Evolutionary conservation across 2,888 invertebrate species (phyloP).

Genomic region (Zygaena filipendulae): DNA sequence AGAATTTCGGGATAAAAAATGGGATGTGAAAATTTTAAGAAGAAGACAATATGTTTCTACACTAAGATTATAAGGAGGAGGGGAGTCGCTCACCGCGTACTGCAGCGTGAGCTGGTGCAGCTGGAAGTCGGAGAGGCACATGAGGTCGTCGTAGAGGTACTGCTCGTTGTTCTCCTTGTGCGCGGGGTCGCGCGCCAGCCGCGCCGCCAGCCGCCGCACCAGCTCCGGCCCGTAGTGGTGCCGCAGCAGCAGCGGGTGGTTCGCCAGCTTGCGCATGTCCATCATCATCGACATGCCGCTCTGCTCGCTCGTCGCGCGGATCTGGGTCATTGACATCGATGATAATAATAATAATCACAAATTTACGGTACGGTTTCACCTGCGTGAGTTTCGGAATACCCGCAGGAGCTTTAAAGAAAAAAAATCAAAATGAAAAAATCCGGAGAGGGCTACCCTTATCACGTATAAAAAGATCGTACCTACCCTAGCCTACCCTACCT

Average conservation of each 20-base stretch:
- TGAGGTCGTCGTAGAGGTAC: constrained; percentile 88
- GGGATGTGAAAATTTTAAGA: no score
- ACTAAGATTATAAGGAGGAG: no score
- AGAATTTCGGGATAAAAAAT: no score
- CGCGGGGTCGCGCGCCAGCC: constrained; percentile 72
- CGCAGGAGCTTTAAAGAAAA: no score
- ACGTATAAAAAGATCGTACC: no score
- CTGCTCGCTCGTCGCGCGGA: constrained; percentile 64
- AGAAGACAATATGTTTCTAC: no score
- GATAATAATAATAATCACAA: neutral
- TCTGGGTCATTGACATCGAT: constrained; percentile 33
- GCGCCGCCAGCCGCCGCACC: constrained; percentile 74
- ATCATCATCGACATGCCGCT: constrained; percentile 87
- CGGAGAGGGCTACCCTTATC: no score
- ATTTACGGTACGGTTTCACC: no score
- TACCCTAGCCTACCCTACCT: no score
- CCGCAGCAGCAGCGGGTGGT: constrained; percentile 90
- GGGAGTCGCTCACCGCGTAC: constrained; percentile 72
- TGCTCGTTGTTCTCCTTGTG: constrained; percentile 83
- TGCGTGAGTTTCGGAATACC: no score
- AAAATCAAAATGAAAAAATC: no score
- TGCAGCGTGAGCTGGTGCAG: constrained; percentile 81
- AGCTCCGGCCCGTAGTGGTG: constrained; percentile 75
- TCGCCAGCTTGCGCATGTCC: constrained; percentile 92
- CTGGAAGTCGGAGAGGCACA: constrained; percentile 92